Percentiles rank a stretch among this genome's conserved stretches.
phyloP scores from a whole-genome alignment of 2,113 vertebrate species.

The Panthera uncia region DNA sequence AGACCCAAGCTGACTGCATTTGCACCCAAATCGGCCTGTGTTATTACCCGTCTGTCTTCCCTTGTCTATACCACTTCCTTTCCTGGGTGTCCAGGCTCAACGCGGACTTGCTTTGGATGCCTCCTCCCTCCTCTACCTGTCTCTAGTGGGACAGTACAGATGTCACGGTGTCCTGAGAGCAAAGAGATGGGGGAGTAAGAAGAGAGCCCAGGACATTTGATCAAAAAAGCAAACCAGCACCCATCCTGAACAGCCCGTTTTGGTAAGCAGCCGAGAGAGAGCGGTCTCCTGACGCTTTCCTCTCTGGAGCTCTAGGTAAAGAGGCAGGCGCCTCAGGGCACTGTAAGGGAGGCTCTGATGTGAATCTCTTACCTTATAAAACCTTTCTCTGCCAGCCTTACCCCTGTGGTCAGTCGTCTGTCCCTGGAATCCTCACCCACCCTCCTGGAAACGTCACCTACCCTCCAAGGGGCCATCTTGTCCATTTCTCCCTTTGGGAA shows the following conservation, averaged over 20 bases:
- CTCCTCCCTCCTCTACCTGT: not conserved
- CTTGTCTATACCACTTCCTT: not conserved
- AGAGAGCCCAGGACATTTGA: not conserved
- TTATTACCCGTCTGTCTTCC: accelerated
- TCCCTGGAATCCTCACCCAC: not conserved
- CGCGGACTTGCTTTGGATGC: accelerated
- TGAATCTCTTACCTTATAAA: not conserved
- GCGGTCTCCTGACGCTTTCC: accelerated
- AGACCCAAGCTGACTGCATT: accelerated
- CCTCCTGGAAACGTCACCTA: too few relatives aligned
- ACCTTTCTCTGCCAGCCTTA: not conserved
- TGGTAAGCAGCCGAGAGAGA: accelerated
- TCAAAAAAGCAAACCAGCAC: accelerated
- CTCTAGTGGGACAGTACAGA: not conserved
- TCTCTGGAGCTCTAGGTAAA: accelerated
- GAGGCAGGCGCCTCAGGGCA: accelerated
- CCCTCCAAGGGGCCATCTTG: accelerated
- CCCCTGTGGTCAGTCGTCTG: accelerated
- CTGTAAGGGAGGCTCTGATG: not conserved
- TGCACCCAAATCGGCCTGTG: accelerated
- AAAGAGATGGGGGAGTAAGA: not conserved
- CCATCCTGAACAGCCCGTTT: accelerated
- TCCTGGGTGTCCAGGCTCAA: not conserved
- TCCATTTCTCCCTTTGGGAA: not conserved
- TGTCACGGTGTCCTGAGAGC: not conserved